Base-by-base conservation (phyloP, 2,888 invertebrate species). In the Xanthostigma xanthostigma region DNA sequence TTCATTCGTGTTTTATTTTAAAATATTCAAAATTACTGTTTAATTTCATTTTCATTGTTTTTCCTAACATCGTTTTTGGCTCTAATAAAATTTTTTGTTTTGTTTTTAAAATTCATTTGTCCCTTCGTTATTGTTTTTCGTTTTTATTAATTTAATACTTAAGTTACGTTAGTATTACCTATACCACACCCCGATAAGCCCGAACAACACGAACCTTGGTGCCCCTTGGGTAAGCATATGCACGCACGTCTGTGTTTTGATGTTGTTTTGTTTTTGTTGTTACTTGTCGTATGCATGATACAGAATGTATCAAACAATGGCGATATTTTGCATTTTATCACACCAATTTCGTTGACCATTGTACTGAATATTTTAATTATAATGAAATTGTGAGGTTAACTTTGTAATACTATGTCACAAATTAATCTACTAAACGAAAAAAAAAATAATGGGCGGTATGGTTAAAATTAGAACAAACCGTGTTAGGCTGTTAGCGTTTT, bases 161-260 rank as follows among this genome's bases (percentile, higher is more conserved):
- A 73, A 80, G 80, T 79, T 67, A 78, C 76, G 66, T 76, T 81
- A 72, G 80, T 82, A 67, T 75, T 87, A 76, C 87, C 86, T 69
- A 76, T 86, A 72, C 85, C 86, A 70, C 82, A 87, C 72, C 86
- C 87, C 67, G 78, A 83, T 70, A 84, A 84, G 73, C 86, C 87
- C 66, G 84, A 84, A 74, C 84, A 88, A 80, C 88, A 88, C 75
- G 88, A 88, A 74, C 84, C 84, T 72, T 86, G 86, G 80, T 88
- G 88, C 75, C 85, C 86, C 68, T 78, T 86, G 72, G 82, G 83
- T 83, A 83, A 83, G 80, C 60, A 41, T n/a, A n/a, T 41, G 41
- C 41, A 41, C 41, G 41, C 41, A 14, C 17, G 17, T 17, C 14
- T 41, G 17, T 41, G 10, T 41, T 14, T 14, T 41, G 41, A 49